Evolutionary conservation across 2,797 vertebrate species (phyloP).

Genomic region (Megaceryle alcyon): DNA sequence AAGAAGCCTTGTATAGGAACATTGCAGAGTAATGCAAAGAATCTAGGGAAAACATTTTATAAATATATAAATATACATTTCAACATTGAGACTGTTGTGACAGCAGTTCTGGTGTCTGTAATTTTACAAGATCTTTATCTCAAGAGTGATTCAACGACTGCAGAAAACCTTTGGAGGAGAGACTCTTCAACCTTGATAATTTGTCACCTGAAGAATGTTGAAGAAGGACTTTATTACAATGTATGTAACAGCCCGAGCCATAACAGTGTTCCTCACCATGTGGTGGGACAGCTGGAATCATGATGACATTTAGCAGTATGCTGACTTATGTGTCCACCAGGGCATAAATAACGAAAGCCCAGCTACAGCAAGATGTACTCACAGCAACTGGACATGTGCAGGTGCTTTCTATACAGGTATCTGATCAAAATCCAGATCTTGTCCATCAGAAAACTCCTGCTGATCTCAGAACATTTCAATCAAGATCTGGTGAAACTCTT

Average conservation of each 20-base stretch:
- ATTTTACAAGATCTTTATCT: background rate
- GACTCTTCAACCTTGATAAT: background rate
- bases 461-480: background rate
- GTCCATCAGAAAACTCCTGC: background rate
- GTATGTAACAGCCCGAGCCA: background rate
- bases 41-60: background rate
- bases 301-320: background rate
- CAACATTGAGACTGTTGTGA: background rate
- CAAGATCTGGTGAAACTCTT: background rate
- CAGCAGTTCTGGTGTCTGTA: background rate
- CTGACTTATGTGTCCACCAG: background rate
- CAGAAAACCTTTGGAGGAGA: background rate
- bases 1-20: slow-evolving; percentile 10
- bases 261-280: background rate
- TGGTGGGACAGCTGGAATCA: background rate
- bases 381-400: background rate
- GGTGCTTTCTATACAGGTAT: background rate
- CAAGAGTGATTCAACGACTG: background rate
- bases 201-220: background rate
- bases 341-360: background rate
- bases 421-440: background rate
- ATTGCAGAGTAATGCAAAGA: background rate
- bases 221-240: background rate
- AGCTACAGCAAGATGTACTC: background rate
- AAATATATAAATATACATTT: background rate